These are phyloP conservation scores for Kryptolebias marmoratus DNA, from an alignment of 2,113 vertebrate genomes.

Conservation along the genomic window DNA sequence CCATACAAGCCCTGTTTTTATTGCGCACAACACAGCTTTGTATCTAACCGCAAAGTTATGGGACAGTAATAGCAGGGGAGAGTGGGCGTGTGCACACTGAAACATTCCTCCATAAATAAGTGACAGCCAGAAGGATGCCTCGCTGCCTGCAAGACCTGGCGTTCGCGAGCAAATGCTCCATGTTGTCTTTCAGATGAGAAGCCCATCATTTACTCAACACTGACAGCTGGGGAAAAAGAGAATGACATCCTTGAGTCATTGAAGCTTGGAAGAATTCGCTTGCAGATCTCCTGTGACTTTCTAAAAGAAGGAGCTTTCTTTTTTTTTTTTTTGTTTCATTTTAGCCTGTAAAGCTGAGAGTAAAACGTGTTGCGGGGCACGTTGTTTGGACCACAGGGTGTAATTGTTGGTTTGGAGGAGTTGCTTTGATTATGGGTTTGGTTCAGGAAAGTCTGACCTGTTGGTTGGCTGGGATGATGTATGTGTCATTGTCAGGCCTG, in stretches of 20 bases:
- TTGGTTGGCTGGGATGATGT: slow-evolving; percentile 38
- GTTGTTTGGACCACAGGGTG: slow-evolving; percentile 43
- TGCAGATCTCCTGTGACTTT: slow-evolving; percentile 36
- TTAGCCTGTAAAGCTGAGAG: slow-evolving; percentile 50
- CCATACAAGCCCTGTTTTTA: slow-evolving; percentile 50
- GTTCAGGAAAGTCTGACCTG: slow-evolving; percentile 31
- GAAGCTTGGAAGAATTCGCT: slow-evolving; percentile 46
- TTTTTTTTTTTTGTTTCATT: background rate
- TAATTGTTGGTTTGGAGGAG: slow-evolving; percentile 48
- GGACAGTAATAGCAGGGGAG: slow-evolving; percentile 63
- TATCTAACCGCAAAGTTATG: slow-evolving; percentile 54
- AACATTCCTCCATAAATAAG: slow-evolving; percentile 78
- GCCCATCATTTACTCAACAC: slow-evolving; percentile 58
- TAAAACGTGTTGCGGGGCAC: slow-evolving; percentile 44
- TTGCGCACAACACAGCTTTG: slow-evolving; percentile 67
- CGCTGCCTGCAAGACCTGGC: slow-evolving; percentile 29
- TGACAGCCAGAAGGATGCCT: slow-evolving; percentile 47
- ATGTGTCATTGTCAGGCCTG: slow-evolving; percentile 25
- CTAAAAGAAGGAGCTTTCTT: slow-evolving; percentile 40
- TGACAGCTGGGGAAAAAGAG: slow-evolving; percentile 47
- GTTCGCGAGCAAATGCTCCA: slow-evolving; percentile 43
- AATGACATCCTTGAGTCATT: slow-evolving; percentile 34
- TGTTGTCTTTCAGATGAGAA: slow-evolving; percentile 50
- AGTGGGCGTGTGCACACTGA: slow-evolving; percentile 50
- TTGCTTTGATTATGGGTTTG: slow-evolving; percentile 46